Conservation (phyloP, 2,888 invertebrate species). For the Copidosoma aretas region DNA sequence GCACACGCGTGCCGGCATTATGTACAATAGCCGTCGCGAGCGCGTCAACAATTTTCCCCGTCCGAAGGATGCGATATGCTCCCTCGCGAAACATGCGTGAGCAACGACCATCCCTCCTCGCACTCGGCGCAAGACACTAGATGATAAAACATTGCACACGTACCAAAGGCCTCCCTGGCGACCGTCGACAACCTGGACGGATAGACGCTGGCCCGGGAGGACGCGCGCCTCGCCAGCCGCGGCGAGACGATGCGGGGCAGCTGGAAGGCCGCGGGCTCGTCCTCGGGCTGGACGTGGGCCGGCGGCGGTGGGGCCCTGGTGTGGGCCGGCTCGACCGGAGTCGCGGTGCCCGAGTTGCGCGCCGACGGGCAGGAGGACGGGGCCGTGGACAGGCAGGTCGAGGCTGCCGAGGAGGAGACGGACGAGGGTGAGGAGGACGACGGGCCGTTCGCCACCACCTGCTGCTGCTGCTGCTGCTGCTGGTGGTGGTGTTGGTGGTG, state of each 20-base stretch:
- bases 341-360: neutral
- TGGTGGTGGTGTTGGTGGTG: neutral
- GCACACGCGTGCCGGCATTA: no score
- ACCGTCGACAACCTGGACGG: slow-evolving; percentile 51
- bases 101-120: no score
- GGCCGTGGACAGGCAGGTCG: neutral
- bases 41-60: no score
- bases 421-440: no score
- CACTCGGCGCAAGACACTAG: no score
- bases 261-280: neutral
- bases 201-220: slow-evolving; percentile 50
- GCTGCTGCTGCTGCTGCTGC: neutral
- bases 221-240: slow-evolving; percentile 44
- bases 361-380: neutral
- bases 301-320: neutral
- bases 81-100: no score
- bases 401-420: neutral
- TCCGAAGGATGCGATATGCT: no score
- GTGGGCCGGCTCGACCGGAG: slow-evolving; percentile 6
- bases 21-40: no score
- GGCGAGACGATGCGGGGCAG: slow-evolving; percentile 37
- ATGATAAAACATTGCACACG: no score
- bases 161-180: slow-evolving; percentile 59
- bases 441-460: neutral
- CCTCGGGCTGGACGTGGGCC: neutral